A percentile compares a stretch with the other conserved stretches of the same genome.
These are phyloP conservation scores for Aegithalos caudatus DNA, from an alignment of 2,113 vertebrate genomes.

Conservation along the genomic window DNA sequence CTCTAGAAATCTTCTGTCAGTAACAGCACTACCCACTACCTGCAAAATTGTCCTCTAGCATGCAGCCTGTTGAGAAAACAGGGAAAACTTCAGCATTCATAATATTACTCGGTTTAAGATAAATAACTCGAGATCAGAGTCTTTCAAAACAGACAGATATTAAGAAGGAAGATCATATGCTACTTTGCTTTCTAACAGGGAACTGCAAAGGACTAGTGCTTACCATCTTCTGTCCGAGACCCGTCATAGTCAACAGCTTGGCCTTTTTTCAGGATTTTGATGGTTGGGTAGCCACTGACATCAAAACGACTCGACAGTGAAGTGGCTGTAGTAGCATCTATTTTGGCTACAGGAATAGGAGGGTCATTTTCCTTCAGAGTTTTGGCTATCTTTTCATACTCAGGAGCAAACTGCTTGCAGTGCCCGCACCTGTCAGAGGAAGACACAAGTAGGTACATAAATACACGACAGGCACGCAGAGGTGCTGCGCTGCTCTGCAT, in stretches of 20 bases:
- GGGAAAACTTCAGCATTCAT: neutral
- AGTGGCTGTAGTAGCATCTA: constrained; percentile 85
- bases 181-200: neutral
- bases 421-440: constrained; percentile 87
- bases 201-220: neutral
- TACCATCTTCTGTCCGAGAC: constrained; percentile 85
- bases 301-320: constrained; percentile 83
- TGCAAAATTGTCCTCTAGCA: neutral
- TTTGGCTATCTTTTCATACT: constrained; percentile 93
- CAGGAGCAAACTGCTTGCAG: constrained; percentile 93
- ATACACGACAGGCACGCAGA: rapidly evolving
- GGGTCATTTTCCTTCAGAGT: constrained; percentile 87
- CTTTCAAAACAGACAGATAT: neutral
- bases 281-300: constrained; percentile 92
- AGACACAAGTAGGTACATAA: neutral
- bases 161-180: neutral
- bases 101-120: neutral
- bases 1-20: neutral
- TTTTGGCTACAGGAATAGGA: constrained; percentile 90
- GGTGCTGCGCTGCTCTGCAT: neutral
- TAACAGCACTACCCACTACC: neutral
- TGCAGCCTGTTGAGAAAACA: neutral
- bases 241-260: constrained; percentile 92
- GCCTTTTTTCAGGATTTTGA: constrained; percentile 95
- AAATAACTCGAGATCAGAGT: neutral